Evolutionary conservation across 1,140 invertebrate species (phyloP).

Genomic region (Patella vulgata): DNA sequence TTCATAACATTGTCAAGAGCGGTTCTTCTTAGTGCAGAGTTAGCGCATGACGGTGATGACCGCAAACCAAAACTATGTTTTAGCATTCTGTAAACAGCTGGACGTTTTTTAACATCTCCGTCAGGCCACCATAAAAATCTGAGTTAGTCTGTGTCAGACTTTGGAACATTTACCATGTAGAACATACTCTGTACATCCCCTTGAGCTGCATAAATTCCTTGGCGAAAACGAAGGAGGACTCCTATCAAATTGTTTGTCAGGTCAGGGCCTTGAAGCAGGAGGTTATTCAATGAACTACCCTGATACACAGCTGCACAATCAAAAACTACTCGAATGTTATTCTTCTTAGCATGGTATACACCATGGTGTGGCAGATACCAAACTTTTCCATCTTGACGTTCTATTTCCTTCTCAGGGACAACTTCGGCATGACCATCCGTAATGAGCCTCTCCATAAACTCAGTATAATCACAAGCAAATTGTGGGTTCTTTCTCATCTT

Average conservation of each 20-base stretch:
- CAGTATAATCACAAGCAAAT: slow-evolving; percentile 2
- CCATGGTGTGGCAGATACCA: slow-evolving; percentile 21
- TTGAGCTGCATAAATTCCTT: slow-evolving; percentile 8
- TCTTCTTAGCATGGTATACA: slow-evolving; percentile 1
- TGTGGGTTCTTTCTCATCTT: not conserved
- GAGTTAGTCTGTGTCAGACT: slow-evolving; percentile 11
- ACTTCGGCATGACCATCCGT: slow-evolving; percentile 8
- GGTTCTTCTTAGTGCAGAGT: slow-evolving; percentile 19
- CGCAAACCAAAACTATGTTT: slow-evolving; percentile 30
- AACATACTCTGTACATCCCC: slow-evolving; percentile 37
- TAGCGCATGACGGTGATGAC: slow-evolving; percentile 18
- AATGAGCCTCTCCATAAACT: not conserved
- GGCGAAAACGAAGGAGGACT: slow-evolving; percentile 23
- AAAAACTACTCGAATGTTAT: slow-evolving; percentile 1
- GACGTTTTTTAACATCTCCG: slow-evolving; percentile 1
- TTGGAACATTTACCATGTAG: slow-evolving; percentile 25
- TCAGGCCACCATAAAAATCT: slow-evolving; percentile 23
- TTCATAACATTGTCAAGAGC: slow-evolving; percentile 6
- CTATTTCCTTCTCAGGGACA: slow-evolving; percentile 6
- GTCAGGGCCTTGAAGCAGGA: slow-evolving; percentile 14
- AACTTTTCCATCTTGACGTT: not conserved
- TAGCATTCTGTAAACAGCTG: slow-evolving; percentile 21
- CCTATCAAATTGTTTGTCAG: slow-evolving; percentile 7
- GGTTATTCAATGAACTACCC: slow-evolving; percentile 16
- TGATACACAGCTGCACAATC: slow-evolving; percentile 12